phyloP scores from a whole-genome alignment of 2,113 vertebrate species.

The Petaurus breviceps region DNA sequence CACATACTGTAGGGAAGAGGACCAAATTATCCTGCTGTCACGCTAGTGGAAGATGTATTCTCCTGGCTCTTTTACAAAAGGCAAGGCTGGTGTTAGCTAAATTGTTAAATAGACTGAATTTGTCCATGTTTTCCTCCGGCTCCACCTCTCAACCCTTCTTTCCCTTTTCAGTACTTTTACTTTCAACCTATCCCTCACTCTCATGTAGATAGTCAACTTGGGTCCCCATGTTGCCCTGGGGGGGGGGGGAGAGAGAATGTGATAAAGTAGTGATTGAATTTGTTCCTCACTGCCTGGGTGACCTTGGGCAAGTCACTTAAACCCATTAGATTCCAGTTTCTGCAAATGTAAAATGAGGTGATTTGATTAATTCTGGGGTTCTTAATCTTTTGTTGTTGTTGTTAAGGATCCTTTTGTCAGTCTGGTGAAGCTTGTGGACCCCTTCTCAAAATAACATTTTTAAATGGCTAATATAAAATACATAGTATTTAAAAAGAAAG shows the following conservation, averaged over 20 bases:
- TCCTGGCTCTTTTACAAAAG: background rate
- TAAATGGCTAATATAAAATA: background rate
- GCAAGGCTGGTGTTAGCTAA: background rate
- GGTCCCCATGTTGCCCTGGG: background rate
- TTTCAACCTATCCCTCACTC: background rate
- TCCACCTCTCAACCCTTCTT: background rate
- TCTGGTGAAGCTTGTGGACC: background rate
- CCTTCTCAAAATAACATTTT: background rate
- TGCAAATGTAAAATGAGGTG: background rate
- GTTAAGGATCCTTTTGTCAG: background rate
- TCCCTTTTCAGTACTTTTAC: background rate
- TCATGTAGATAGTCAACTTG: background rate
- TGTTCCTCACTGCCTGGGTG: background rate
- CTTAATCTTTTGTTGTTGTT: background rate
- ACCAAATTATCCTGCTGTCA: background rate
- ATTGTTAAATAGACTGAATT: background rate
- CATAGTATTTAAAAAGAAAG: background rate
- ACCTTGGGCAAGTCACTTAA: background rate
- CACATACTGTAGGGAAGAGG: background rate
- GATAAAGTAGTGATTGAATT: background rate
- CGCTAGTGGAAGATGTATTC: background rate
- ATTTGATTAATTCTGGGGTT: background rate
- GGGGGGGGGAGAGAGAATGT: background rate
- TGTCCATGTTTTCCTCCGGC: background rate
- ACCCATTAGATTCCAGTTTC: background rate